phyloP scores from a whole-genome alignment of 1,140 invertebrate genomes.

The Chlorops oryzae region DNA sequence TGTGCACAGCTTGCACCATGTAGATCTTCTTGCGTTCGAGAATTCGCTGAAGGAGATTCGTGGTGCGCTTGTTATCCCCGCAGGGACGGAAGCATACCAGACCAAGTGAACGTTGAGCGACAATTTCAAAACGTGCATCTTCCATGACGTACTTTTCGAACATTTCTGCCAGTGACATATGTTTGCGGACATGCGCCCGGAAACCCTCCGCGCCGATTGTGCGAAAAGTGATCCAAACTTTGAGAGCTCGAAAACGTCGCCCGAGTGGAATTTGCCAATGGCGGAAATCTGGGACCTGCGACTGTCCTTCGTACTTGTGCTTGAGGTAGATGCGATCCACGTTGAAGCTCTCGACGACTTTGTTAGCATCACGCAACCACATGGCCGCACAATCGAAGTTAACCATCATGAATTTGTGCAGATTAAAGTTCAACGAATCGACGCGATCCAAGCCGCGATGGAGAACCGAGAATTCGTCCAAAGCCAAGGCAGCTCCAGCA shows the following conservation, averaged over 20 bases:
- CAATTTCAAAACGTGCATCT: constrained; percentile 75
- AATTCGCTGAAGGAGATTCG: constrained; percentile 67
- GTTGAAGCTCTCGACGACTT: constrained; percentile 80
- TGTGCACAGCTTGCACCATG: constrained; percentile 69
- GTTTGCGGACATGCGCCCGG: constrained; percentile 69
- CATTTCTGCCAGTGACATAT: constrained; percentile 66
- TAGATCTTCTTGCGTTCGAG: constrained; percentile 76
- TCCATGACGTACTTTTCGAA: constrained; percentile 65
- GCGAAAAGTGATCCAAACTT: constrained; percentile 90
- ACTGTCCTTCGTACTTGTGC: constrained; percentile 61
- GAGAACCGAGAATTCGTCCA: constrained; percentile 79
- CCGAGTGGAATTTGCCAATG: constrained; percentile 94
- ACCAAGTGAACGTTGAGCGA: constrained; percentile 66
- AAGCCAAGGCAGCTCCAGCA: constrained; percentile 80
- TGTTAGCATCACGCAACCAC: constrained; percentile 76
- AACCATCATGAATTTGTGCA: constrained; percentile 87
- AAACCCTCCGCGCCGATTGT: constrained; percentile 76
- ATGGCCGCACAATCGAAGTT: constrained; percentile 88
- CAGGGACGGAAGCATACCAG: constrained; percentile 84
- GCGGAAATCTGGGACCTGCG: constrained; percentile 76
- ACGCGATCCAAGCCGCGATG: constrained; percentile 75
- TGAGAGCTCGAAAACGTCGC: constrained; percentile 82
- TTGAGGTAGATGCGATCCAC: constrained; percentile 87
- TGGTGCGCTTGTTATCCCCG: constrained; percentile 67
- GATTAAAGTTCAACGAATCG: constrained; percentile 85